Evolutionary conservation across 2,113 vertebrate genomes (phyloP), one percentile per base, ranked within the genome.

Genomic region (Myxocyprinus asiaticus): DNA sequence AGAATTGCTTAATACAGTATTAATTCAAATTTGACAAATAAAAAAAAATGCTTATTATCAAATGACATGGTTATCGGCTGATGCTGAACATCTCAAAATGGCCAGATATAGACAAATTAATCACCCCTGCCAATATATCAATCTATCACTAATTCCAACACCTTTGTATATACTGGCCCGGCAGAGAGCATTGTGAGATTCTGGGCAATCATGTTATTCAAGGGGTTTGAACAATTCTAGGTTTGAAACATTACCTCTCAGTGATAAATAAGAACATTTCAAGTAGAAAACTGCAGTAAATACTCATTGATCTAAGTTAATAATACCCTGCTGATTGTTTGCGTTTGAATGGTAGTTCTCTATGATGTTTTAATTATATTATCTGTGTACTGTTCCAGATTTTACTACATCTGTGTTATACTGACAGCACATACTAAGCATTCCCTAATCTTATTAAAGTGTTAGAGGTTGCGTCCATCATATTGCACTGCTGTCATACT

Each of bases 361-460:
- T 70, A 9, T 56, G 68, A 70, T 55, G 12, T 6, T 56, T 10
- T 45, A 58, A 17, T 72, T 51, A 51, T 6, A 72, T 79, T 65
- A 56, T 9, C 50, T 51, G 50, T 51, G 50, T 53, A 10, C 47
- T 45, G 51, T 51, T 64, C 33, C 73, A 14, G 10, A 76, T 63
- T 53, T 64, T 64, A 64, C 48, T 42, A 50, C 45, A 50, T 53
- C 50, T 53, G 50, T 10, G 50, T 10, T 3, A 53, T 17, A 33
- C 59, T 75, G 59, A 63, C 58, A 42, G 17, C 9, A 66, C 10
- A 55, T 50, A 55, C 44, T 66, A 12, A 44, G 61, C 50, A 55
- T 42, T 5, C 14, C 12, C 47, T 55, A 66, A 76, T 76, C 76
- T 48, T 33, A 77, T 68, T 77, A 77, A 64, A 65, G 14, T n/a